Evolutionary conservation across 2,888 invertebrate species (phyloP).

Genomic region (Brachycybe producta): DNA sequence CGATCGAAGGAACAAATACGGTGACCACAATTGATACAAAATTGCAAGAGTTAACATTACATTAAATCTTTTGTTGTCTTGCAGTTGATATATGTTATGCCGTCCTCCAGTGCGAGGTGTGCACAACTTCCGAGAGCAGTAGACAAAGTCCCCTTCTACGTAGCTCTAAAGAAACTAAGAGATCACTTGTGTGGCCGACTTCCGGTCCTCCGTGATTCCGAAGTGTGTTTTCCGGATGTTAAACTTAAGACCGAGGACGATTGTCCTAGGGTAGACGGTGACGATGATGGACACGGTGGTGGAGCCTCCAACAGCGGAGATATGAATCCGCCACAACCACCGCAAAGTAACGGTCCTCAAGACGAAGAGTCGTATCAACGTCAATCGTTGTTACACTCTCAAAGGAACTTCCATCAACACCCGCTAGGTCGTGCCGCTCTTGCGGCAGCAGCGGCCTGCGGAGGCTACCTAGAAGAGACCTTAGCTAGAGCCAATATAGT

Average conservation of each 20-base stretch:
- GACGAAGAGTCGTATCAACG: not conserved
- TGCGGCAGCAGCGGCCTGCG: constrained; percentile 14
- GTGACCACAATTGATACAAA: constrained; percentile 44
- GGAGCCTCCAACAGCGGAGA: not conserved
- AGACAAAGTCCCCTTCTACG: constrained; percentile 96
- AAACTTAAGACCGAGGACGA: constrained; percentile 20
- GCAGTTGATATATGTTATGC: constrained; percentile 98
- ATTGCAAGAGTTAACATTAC: not conserved
- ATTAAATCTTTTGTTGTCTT: constrained; percentile 28
- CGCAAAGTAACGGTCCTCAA: not conserved
- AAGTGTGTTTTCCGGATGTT: constrained; percentile 54
- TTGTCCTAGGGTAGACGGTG: constrained; percentile 11
- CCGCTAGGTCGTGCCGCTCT: constrained; percentile 13
- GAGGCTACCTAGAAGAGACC: constrained; percentile 9
- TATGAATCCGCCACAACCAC: not conserved
- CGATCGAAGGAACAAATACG: constrained; percentile 84
- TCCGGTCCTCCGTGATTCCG: constrained; percentile 68
- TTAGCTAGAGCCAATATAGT: constrained; percentile 9
- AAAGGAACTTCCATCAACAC: constrained; percentile 13
- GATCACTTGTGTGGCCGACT: constrained; percentile 83
- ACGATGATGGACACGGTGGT: not conserved
- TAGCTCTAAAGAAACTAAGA: constrained; percentile 85
- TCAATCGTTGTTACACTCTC: constrained; percentile 4
- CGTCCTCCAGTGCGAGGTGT: constrained; percentile 91
- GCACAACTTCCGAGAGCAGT: constrained; percentile 93